Evolutionary conservation across 1,140 invertebrate species (phyloP), one percentile per base, ranked within the genome.

Genomic region (Harlomillsia oculata): DNA sequence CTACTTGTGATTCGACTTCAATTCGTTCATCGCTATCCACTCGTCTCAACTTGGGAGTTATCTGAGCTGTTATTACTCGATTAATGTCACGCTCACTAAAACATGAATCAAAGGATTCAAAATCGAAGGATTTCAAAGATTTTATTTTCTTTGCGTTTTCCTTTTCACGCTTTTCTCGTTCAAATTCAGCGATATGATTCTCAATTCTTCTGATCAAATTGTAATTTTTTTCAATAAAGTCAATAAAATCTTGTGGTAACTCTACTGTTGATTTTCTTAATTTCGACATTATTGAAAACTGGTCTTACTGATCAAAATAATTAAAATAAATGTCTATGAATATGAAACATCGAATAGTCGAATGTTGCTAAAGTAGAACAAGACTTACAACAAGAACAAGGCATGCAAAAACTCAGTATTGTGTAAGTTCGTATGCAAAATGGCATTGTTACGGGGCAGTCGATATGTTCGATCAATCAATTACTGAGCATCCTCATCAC

Each of bases 211-310:
- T 43, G 9, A 63, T 57, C 32, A 39, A 48, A 18, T 56, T 43
- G 29, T 63, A 63, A 44, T 63, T 63, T 54, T 37, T 49, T 3
- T 37, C 6, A 6, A 63, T 28, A 37, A 63, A 63, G n/a, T 36
- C 5, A 16, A 63, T n/a, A 39, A 63, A 63, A 53, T 63, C 57
- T 4, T 11, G n/a, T n/a, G 62, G 62, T 34, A 61, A 56, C n/a
- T n/a, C n/a, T n/a, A n/a, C n/a, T n/a, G n/a, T n/a, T n/a, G n/a
- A n/a, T n/a, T n/a, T n/a, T n/a, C n/a, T n/a, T n/a, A n/a, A n/a
- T n/a, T n/a, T n/a, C n/a, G n/a, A n/a, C n/a, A n/a, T n/a, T n/a
- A n/a, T n/a, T n/a, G n/a, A n/a, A n/a, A n/a, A n/a, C n/a, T n/a
- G n/a, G n/a, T n/a, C n/a, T n/a, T n/a, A n/a, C n/a, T n/a, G n/a